These are phyloP conservation scores for Ptyas mucosa DNA, from an alignment of 2,113 vertebrate species.

Conservation along the genomic window DNA sequence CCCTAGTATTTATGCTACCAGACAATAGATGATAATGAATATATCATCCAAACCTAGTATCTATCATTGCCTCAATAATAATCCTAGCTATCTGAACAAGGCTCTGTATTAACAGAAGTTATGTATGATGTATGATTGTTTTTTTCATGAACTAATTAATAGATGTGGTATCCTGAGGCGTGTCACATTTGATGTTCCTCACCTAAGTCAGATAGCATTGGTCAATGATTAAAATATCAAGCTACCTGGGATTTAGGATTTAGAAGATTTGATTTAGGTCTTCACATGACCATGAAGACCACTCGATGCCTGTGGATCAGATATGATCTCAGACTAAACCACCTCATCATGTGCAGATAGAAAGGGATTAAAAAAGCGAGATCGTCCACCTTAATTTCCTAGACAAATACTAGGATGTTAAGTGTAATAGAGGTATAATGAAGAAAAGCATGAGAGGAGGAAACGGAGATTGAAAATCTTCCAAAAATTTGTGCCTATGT, in stretches of 20 bases:
- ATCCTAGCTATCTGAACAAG: background rate
- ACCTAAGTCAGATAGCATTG: background rate
- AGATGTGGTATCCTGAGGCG: background rate
- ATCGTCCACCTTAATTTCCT: background rate
- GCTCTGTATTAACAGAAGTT: background rate
- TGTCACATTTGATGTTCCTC: background rate
- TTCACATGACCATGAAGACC: background rate
- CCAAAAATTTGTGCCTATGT: background rate
- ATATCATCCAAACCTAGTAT: background rate
- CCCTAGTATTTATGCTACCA: background rate
- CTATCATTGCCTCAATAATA: background rate
- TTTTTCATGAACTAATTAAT: background rate
- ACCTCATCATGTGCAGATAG: background rate
- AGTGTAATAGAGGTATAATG: background rate
- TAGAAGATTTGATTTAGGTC: background rate
- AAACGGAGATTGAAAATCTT: background rate
- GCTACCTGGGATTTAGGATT: background rate
- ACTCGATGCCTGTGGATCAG: background rate
- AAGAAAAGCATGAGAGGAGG: background rate
- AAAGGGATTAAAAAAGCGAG: background rate
- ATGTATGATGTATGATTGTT: background rate
- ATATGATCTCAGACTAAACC: background rate
- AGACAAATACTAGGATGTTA: background rate
- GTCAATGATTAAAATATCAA: background rate
- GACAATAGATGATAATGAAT: background rate